Base-by-base conservation (phyloP, 1,140 invertebrate species). In the Zaprionus capensis region DNA sequence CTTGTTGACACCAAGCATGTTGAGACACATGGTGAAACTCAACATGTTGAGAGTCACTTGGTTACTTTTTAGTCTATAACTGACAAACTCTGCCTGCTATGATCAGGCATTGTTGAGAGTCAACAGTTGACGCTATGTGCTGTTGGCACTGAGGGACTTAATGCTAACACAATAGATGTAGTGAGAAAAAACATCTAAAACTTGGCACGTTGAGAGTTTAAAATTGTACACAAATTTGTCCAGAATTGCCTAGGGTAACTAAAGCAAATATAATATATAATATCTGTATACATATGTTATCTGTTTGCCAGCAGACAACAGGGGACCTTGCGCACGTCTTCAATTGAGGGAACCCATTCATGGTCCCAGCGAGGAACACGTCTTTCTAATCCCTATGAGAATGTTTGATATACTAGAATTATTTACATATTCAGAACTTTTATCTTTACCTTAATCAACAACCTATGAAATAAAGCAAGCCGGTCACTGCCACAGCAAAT, bases 231-330 rank as follows among this genome's bases (percentile, higher is more conserved):
- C 31, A 0, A 44, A 11, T 44, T 44, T 44, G 2, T 17, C 1
- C 0, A 44, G 9, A 0, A 17, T 17, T 17, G 3, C n/a, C n/a
- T 44, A 44, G 15, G 15, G 2, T 31, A 31, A 31, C 31, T 11
- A 34, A 11, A 34, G 9, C 31, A 34, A 9, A 17, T 20, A 46
- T 17, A 9, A 12, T 36, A 17, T 6, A 41, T 15, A 6, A 44
- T n/a, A 15, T n/a, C 14, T 38, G 6, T 2, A 15, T 38, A 14
- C 1, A 17, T 41, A 44, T 17, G 6, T 44, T 44, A n/a, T 41
- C 44, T 61, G 4, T 66, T 36, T 72, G 4, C 17, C 24, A 11
- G 12, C 2, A 59, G 65, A 55, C 51, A 58, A 72, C 31, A 66
- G 5, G 36, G 31, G 15, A 34, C 20, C 26, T 31, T 17, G 5